Base-by-base conservation (phyloP, 2,113 vertebrate genomes). In the Thymallus thymallus region DNA sequence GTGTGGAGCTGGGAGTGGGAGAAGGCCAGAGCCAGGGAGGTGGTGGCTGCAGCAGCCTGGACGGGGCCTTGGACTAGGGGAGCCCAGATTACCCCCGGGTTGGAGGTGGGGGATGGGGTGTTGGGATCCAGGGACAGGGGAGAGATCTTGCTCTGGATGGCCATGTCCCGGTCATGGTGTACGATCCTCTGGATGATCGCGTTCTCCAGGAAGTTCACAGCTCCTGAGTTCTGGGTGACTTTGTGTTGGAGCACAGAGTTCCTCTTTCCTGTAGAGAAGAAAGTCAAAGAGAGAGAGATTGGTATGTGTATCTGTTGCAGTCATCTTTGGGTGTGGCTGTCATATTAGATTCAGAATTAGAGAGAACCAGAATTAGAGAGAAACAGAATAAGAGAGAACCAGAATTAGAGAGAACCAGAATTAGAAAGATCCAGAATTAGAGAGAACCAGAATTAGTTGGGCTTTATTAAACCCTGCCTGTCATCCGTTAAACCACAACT, bases 131-230 rank as follows among this genome's bases (percentile, higher is more conserved):
- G 64, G 29, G 3, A 92, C 85, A 1, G 88, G 85, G 0, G 48
- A 51, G 48, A 51, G 4, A 77, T 84, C 5, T 85, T 69, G 73
- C 26, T 75, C 68, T 80, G 84, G 71, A 16, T 3, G 3, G 98
- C 98, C 98, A 99, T 99, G 90, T 99, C 96, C 0, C 98, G 92
- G 91, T 99, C 98, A 0, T 98, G 97, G 82, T 96, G 96, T 79
- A 99, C 97, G 1, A 99, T 99, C 93, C 97, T 97, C 94, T 99
- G 97, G 92, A 99, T 98, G 86, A 99, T 98, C 93, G 97, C 97
- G 0, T 91, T 98, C 89, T 99, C 98, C 68, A 97, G 96, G 85
- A 95, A 94, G 93, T 99, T 97, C 84, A 98, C 93, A 68, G 95
- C 95, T 4, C 97, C 97, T 0, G 96, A 96, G 90, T 95, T 98